Percentiles rank a stretch among this genome's conserved stretches.
phyloP scores from a whole-genome alignment of 2,797 vertebrate species.

The Pempheris klunzingeri region DNA sequence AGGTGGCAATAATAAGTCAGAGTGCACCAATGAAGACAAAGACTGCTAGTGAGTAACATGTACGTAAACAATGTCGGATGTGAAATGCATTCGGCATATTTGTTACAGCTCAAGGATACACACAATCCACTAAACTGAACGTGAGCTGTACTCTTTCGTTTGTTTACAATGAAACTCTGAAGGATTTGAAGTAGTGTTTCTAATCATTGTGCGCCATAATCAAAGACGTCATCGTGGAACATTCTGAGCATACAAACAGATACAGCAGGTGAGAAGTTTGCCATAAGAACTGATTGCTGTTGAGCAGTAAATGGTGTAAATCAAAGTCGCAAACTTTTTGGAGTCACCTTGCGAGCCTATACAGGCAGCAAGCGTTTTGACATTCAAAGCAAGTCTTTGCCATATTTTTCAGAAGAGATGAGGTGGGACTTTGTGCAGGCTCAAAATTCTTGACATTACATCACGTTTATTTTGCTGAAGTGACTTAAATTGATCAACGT shows the following conservation, averaged over 20 bases:
- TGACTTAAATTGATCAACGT: not conserved
- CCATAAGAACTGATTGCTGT: not conserved
- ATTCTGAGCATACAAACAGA: not conserved
- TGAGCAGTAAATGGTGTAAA: not conserved
- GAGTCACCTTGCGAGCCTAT: not conserved
- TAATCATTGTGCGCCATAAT: not conserved
- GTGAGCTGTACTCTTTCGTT: no score
- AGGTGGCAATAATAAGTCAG: no score
- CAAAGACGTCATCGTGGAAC: not conserved
- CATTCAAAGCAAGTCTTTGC: not conserved
- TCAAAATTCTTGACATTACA: not conserved
- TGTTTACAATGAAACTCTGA: not conserved
- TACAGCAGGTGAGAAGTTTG: not conserved
- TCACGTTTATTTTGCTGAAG: no score
- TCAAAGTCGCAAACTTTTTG: not conserved
- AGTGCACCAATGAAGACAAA: no score
- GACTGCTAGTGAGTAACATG: no score
- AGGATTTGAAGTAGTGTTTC: not conserved
- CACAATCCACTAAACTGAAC: no score
- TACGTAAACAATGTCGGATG: not conserved
- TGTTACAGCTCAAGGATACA: not conserved
- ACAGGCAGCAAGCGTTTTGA: not conserved
- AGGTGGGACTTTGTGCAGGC: slow-evolving; percentile 8
- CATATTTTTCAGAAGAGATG: not conserved
- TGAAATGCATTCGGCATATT: not conserved